A percentile compares a stretch with the other conserved stretches of the same genome.
Conservation (phyloP, 2,113 vertebrate genomes). For the Boulengeromyrus knoepffleri region DNA sequence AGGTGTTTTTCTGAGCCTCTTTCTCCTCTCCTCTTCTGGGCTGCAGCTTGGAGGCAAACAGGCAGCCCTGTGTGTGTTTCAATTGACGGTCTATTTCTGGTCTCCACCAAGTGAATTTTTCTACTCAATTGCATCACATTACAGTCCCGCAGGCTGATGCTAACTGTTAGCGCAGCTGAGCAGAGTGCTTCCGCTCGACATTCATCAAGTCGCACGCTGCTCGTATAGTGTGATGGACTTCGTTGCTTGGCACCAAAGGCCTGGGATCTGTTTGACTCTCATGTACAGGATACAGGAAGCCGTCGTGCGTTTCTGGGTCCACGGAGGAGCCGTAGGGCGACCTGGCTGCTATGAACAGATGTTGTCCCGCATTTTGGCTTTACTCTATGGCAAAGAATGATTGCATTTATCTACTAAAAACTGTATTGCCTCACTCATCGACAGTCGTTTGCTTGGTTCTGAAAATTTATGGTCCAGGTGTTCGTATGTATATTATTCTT, state of each 20-base stretch:
- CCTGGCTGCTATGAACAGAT: neutral
- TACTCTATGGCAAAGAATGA: neutral
- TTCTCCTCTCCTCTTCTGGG: neutral
- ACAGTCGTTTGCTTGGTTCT: neutral
- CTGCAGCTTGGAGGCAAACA: constrained; percentile 12
- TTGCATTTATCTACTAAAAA: neutral
- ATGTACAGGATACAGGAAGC: no score
- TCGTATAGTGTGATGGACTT: constrained; percentile 42
- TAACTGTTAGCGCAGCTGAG: constrained; percentile 44
- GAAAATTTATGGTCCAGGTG: neutral
- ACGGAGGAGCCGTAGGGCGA: neutral
- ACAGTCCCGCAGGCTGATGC: constrained; percentile 35
- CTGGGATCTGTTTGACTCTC: neutral
- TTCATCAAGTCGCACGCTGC: constrained; percentile 46
- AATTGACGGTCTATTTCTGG: constrained; percentile 36
- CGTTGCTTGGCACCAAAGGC: constrained; percentile 4
- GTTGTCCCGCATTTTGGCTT: neutral
- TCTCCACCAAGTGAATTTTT: constrained; percentile 9
- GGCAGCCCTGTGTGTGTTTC: constrained; percentile 32
- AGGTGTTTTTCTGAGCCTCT: neutral
- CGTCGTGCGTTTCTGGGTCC: neutral
- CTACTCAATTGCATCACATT: constrained; percentile 34
- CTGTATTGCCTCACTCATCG: neutral
- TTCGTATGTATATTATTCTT: neutral
- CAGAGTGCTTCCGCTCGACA: constrained; percentile 48